Evolutionary conservation across 2,113 vertebrate genomes (phyloP), one percentile per base, ranked within the genome.

Genomic region (Pogonocichla stellata): DNA sequence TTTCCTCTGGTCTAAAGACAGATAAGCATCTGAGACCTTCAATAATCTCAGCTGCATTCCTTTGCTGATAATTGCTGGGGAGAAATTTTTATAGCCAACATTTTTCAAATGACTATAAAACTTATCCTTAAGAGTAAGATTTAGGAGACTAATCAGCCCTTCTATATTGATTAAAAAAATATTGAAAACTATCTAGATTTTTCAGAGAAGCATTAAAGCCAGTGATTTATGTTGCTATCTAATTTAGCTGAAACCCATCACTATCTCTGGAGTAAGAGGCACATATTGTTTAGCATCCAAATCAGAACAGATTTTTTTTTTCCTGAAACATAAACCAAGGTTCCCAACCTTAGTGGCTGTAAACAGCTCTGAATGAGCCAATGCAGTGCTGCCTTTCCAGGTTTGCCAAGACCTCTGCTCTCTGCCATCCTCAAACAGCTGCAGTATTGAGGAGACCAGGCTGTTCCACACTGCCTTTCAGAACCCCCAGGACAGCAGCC

Each of bases 321-420:
- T 12, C 42, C 69, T 45, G 47, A 86, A 94, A 50, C 6, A 1
- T 8, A 87, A 93, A 45, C 53, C 65, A 89, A 87, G 80, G 65
- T 89, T 91, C 74, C 72, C 86, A 89, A 71, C 34, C 61, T 66
- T 4, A 64, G 64, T 29, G 61, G 51, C 77, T 91, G 77, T 20
- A 69, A 93, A 67, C 36, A 84, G 78, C 77, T 75, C 45, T 26
- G 80, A 84, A 51, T 0, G n/a, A 96, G 80, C 61, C 69, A 70
- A 31, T 26, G 72, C 65, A 91, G 77, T 10, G 43, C 88, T 70
- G 72, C 73, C 65, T 84, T 38, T 75, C 58, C 72, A 83, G 71
- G 65, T 75, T 34, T 93, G 89, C 94, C 86, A 80, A 89, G 82
- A 67, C 79, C 88, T 86, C 92, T 92, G 82, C 80, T 81, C 86